phyloP scores from a whole-genome alignment of 1,140 invertebrate genomes.

The Drosophila truncata region DNA sequence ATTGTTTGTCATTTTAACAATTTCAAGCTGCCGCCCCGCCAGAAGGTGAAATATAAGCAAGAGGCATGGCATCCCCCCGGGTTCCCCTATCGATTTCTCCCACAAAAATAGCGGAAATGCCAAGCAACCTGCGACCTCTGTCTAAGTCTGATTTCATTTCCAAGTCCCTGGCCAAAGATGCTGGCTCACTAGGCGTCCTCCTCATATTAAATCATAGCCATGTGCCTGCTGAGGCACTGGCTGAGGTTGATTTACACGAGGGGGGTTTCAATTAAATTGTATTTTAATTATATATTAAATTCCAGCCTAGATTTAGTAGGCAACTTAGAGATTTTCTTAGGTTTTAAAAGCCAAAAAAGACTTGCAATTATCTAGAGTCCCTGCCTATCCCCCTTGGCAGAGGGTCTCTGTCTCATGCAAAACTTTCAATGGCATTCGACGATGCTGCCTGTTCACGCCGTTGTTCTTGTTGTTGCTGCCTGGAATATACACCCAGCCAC shows the following conservation, averaged over 20 bases:
- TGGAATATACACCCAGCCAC: constrained; percentile 41
- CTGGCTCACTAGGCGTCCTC: constrained; percentile 16
- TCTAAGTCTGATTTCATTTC: constrained; percentile 33
- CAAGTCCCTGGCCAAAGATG: constrained; percentile 8
- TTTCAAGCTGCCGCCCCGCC: constrained; percentile 28
- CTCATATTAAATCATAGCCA: constrained; percentile 64
- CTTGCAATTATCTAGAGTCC: not conserved
- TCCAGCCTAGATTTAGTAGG: too few species aligned
- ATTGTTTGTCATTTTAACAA: constrained; percentile 72
- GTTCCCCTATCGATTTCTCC: constrained; percentile 62
- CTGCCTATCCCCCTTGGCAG: not conserved
- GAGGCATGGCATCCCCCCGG: constrained; percentile 15
- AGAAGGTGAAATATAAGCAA: constrained; percentile 20
- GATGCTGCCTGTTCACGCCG: constrained; percentile 34
- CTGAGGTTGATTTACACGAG: not conserved
- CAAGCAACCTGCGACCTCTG: constrained; percentile 21
- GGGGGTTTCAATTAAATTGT: not conserved
- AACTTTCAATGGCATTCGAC: constrained; percentile 69
- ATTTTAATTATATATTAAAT: not conserved
- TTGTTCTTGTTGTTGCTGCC: constrained; percentile 35
- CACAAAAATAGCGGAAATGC: constrained; percentile 45
- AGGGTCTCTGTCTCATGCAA: constrained; percentile 43
- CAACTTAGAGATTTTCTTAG: not conserved
- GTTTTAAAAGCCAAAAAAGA: not conserved
- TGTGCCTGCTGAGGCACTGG: not conserved